Evolutionary conservation across 1,140 invertebrate genomes (phyloP), one percentile per base, ranked within the genome.

Genomic region (Neodiprion lecontei): DNA sequence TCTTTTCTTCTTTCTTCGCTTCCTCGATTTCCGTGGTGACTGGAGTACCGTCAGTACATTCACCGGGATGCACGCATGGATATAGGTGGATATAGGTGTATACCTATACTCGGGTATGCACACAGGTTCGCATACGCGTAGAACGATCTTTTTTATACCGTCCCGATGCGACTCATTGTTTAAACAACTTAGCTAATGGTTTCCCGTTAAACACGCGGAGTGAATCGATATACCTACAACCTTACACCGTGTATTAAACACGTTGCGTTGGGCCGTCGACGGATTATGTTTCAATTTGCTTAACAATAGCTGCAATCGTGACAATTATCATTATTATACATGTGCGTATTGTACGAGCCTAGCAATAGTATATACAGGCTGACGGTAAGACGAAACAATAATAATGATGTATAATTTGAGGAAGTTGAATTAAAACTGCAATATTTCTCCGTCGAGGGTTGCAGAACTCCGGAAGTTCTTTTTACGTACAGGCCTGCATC

Each of bases 211-310:
- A 61, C 53, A 61, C 11, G 53, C 53, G 5, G 53, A 61, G 53
- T 61, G 11, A 61, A 61, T 61, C 53, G 53, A 61, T 61, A 40
- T 40, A 40, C 28, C 28, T 40, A 40, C 28, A 40, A 40, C 28
- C 28, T 40, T 40, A 40, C 5, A 61, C 53, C 53, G 53, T 61
- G 53, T 61, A 61, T 61, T 14, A 61, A 61, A 0, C n/a, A 61
- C 53, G 11, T 14, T 17, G 53, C 53, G 53, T 61, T 14, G 53
- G 53, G 11, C 11, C 53, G 53, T 14, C 53, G n/a, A 61, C 53
- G 53, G 53, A 61, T 61, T 61, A 61, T 61, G 53, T 61, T 61
- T 61, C 53, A 12, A 61, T 61, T 61, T 61, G 53, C 53, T 17
- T 11, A 61, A 61, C 53, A 61, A 61, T 61, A 61, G 53, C 53